phyloP scores from a whole-genome alignment of 2,888 invertebrate species.

The Pyrrhosoma nymphula region DNA sequence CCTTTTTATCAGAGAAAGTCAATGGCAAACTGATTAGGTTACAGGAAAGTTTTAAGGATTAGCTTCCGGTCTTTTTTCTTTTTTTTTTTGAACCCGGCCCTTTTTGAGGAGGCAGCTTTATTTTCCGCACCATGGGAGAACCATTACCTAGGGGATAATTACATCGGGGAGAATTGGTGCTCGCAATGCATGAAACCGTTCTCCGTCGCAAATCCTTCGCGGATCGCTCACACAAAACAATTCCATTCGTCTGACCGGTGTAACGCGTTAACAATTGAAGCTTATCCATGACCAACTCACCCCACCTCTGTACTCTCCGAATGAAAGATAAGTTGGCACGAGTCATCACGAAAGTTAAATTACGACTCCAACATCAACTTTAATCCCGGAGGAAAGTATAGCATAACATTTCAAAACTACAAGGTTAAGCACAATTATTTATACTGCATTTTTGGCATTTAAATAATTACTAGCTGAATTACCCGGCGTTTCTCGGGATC shows the following conservation, averaged over 20 bases:
- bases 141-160: constrained; percentile 3
- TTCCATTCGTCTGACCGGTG: not conserved
- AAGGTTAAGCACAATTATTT: too few species aligned
- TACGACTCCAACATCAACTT: too few species aligned
- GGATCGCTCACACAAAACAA: not conserved
- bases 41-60: constrained; percentile 12
- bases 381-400: too few species aligned
- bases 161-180: not conserved
- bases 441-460: too few species aligned
- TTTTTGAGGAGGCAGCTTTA: not conserved
- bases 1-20: not conserved
- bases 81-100: not conserved
- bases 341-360: not conserved
- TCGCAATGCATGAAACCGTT: constrained; percentile 19
- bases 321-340: not conserved
- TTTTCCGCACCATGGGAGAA: not conserved
- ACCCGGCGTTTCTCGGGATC: too few species aligned
- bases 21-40: not conserved
- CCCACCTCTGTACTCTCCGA: not conserved
- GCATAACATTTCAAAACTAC: too few species aligned
- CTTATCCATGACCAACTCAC: not conserved
- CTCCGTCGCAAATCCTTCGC: not conserved
- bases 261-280: not conserved
- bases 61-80: not conserved
- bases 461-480: too few species aligned